Conservation (phyloP, 2,113 vertebrate genomes). For the Scopus umbretta region DNA sequence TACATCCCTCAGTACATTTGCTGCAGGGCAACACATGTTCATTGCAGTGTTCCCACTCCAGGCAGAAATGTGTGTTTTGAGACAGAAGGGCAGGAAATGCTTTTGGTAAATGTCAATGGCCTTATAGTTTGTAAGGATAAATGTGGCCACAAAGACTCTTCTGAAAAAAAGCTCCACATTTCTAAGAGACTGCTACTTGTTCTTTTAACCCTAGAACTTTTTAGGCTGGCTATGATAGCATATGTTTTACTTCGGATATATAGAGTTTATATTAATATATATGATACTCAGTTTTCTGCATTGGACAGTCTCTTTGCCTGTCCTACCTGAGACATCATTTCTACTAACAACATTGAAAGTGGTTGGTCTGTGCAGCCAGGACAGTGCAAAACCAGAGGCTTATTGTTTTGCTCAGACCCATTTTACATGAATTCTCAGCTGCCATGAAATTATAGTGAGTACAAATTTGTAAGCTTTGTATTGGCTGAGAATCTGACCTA, state of each 20-base stretch:
- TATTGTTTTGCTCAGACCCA: background rate
- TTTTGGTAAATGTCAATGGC: background rate
- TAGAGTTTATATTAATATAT: background rate
- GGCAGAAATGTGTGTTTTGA: background rate
- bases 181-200: background rate
- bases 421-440: background rate
- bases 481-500: background rate
- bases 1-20: background rate
- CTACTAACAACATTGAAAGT: background rate
- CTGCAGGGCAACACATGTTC: background rate
- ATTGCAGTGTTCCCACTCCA: background rate
- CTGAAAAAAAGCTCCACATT: background rate
- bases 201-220: background rate
- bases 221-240: background rate
- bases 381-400: background rate
- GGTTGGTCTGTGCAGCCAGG: background rate
- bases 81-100: constrained; percentile 3
- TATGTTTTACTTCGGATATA: background rate
- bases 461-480: background rate
- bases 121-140: background rate
- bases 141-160: background rate
- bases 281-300: background rate
- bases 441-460: background rate
- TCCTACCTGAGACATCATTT: background rate
- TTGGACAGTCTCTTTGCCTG: background rate